Conservation (phyloP, 2,888 invertebrate species). For the Gymnosoma rotundatum region DNA sequence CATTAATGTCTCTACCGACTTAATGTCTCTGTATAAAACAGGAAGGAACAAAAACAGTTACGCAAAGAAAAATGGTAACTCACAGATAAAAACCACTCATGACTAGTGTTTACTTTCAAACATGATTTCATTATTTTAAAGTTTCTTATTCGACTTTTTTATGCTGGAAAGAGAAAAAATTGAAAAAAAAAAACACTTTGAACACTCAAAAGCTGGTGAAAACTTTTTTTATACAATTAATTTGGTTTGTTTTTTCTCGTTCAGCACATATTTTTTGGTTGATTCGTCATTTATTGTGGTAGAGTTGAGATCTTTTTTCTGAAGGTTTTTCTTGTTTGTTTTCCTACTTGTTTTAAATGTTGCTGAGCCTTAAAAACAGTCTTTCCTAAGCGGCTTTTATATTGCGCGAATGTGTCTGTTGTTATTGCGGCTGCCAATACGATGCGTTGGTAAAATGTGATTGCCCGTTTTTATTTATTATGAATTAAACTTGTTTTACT, state of each 20-base stretch:
- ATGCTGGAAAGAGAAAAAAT: neutral
- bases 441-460: constrained; percentile 42
- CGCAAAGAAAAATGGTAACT: no score
- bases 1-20: no score
- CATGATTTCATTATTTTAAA: neutral
- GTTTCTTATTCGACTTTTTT: constrained; percentile 4
- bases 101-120: neutral
- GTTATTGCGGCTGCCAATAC: constrained; percentile 11
- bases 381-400: constrained; percentile 50
- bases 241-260: constrained; percentile 53
- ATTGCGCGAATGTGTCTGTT: no score
- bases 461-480: no score
- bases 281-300: constrained; percentile 56
- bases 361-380: constrained; percentile 56
- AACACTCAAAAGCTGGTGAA: constrained; percentile 58
- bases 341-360: constrained; percentile 48
- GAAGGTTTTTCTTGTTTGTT: constrained; percentile 4
- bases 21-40: no score
- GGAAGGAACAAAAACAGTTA: no score
- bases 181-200: constrained; percentile 8
- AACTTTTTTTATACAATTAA: constrained; percentile 59
- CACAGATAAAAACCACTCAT: no score
- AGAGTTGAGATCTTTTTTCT: constrained; percentile 30
- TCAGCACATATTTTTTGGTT: constrained; percentile 49
- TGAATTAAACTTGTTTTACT: no score